A percentile compares a stretch with the other conserved stretches of the same genome.
Evolutionary conservation across 1,140 invertebrate species (phyloP).

Genomic region (Trigoniulus corallinus): DNA sequence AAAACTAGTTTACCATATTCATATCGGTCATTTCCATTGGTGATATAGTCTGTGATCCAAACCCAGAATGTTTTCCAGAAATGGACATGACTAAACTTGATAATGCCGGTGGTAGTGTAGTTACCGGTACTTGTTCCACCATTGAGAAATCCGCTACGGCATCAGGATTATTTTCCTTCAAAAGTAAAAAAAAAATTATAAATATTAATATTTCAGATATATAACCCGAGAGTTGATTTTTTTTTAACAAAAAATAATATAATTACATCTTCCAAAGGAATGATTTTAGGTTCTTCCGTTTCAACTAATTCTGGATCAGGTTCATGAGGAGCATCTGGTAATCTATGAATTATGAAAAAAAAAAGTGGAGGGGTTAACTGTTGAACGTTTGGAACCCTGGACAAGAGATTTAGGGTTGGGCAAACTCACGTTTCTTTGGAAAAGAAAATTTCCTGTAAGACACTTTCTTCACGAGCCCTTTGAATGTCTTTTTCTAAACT

Average conservation of each 20-base stretch:
- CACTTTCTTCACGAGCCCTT: constrained; percentile 60
- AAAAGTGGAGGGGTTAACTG: not conserved
- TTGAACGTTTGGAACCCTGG: constrained; percentile 22
- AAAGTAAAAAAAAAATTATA: constrained; percentile 3
- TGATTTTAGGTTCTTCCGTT: constrained; percentile 53
- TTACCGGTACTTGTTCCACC: constrained; percentile 8
- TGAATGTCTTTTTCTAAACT: constrained; percentile 76
- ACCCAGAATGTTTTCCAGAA: too few relatives aligned
- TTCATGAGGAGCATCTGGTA: constrained; percentile 70
- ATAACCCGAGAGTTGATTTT: constrained; percentile 1
- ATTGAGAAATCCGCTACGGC: constrained; percentile 13
- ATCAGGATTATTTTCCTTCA: constrained; percentile 14
- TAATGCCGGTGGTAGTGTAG: constrained; percentile 11
- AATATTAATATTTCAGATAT: not conserved
- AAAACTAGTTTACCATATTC: too few relatives aligned
- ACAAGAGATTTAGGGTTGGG: constrained; percentile 14
- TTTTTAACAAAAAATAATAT: not conserved
- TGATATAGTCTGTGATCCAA: too few relatives aligned
- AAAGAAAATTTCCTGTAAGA: constrained; percentile 71
- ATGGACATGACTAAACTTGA: constrained; percentile 11
- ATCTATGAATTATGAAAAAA: constrained; percentile 22
- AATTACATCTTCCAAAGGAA: constrained; percentile 69
- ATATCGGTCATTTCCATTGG: too few relatives aligned
- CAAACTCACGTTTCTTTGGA: constrained; percentile 27
- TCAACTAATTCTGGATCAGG: constrained; percentile 62